These are phyloP conservation scores for Sphinx pinastri DNA, from an alignment of 2,888 invertebrate species.

Conservation along the genomic window DNA sequence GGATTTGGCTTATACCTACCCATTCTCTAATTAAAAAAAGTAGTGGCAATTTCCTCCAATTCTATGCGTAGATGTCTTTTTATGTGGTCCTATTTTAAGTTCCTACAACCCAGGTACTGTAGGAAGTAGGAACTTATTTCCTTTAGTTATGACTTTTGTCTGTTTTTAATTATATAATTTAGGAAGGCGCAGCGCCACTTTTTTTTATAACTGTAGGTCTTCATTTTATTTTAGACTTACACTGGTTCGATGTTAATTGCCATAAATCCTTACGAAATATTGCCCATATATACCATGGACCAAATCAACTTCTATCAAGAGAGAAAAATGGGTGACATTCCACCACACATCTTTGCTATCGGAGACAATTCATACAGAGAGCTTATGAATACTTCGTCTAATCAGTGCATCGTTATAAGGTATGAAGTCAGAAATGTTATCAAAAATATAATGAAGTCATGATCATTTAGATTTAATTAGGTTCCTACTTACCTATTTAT, in stretches of 20 bases:
- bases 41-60: too few species aligned
- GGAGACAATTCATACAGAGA: constrained; percentile 95
- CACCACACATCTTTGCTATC: constrained; percentile 98
- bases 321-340: constrained; percentile 92
- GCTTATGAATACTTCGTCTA: constrained; percentile 88
- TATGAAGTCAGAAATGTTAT: constrained; percentile 53
- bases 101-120: too few species aligned
- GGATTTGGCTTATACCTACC: too few species aligned
- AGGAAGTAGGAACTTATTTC: too few species aligned
- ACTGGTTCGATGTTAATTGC: constrained; percentile 97
- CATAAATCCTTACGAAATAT: constrained; percentile 96
- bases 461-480: not conserved
- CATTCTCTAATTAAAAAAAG: too few species aligned
- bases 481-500: not conserved
- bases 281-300: constrained; percentile 97
- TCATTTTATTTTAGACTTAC: constrained; percentile 90
- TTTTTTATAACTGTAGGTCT: not conserved
- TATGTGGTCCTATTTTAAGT: too few species aligned
- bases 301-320: constrained; percentile 93
- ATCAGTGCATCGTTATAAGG: constrained; percentile 98
- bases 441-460: not conserved
- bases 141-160: too few species aligned
- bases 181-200: too few species aligned
- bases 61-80: too few species aligned
- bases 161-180: too few species aligned